Percentiles rank a stretch among this genome's conserved stretches.
phyloP scores from a whole-genome alignment of 2,113 vertebrate genomes.

The Engystomops pustulosus region DNA sequence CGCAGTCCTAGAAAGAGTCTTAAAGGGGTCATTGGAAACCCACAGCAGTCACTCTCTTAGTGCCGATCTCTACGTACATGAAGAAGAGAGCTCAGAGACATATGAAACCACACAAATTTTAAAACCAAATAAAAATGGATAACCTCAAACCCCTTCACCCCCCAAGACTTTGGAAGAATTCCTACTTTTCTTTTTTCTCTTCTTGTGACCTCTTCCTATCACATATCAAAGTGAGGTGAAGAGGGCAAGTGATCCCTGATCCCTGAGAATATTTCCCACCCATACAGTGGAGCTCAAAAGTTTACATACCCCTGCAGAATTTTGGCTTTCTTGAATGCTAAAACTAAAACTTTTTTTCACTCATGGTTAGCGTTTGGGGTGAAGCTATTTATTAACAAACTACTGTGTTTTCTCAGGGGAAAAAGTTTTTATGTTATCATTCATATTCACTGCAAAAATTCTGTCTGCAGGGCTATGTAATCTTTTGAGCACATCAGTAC shows the following conservation, averaged over 20 bases:
- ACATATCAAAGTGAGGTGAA: slow-evolving; percentile 25
- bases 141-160: background rate
- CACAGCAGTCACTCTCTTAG: background rate
- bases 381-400: no score
- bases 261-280: no score
- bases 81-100: background rate
- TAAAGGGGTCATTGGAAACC: background rate
- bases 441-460: no score
- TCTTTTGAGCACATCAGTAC: no score
- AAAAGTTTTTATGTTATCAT: no score
- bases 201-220: background rate
- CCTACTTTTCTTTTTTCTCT: background rate
- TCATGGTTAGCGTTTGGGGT: no score
- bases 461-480: no score
- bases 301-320: no score
- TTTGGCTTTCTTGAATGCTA: no score
- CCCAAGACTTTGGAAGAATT: background rate
- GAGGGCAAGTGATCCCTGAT: background rate
- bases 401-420: no score
- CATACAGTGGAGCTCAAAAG: no score
- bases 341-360: no score
- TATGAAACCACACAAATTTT: background rate
- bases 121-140: background rate
- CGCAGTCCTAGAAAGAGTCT: background rate
- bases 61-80: background rate